A percentile compares a stretch with the other conserved stretches of the same genome.
Conservation (phyloP, 1,140 invertebrate genomes). For the Trachymyrmex cornetzi region DNA sequence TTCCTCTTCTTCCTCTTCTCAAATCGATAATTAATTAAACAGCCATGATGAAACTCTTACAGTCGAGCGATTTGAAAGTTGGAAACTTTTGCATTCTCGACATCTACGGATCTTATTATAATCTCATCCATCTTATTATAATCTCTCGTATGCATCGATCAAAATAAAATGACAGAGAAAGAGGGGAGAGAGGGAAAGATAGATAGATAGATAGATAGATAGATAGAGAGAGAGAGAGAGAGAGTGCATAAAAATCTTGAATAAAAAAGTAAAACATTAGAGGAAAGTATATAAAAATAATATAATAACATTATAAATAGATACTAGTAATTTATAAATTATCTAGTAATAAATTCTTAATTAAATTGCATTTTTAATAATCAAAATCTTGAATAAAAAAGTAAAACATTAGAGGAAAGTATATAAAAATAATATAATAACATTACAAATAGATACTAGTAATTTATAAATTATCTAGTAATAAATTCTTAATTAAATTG, state of each 20-base stretch:
- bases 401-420: neutral
- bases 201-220: too few relatives aligned
- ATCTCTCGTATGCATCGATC: neutral
- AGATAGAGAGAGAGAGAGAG: neutral
- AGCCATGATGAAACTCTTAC: neutral
- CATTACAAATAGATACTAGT: neutral
- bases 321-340: neutral
- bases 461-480: neutral
- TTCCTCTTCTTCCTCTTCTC: neutral
- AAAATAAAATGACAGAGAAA: neutral
- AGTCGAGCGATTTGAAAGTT: slow-evolving; percentile 29
- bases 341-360: neutral
- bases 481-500: neutral
- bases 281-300: neutral
- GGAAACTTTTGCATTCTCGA: neutral
- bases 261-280: neutral
- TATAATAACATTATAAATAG: neutral
- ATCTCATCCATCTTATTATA: slow-evolving; percentile 10
- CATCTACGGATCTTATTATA: slow-evolving; percentile 16
- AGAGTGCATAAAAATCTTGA: neutral
- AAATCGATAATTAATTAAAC: slow-evolving; percentile 37
- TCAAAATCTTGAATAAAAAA: neutral
- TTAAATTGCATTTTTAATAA: too few relatives aligned
- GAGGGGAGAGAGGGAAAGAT: neutral
- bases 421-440: neutral